Conservation (phyloP, 2,888 invertebrate species). For the Cryptosula pallasiana region DNA sequence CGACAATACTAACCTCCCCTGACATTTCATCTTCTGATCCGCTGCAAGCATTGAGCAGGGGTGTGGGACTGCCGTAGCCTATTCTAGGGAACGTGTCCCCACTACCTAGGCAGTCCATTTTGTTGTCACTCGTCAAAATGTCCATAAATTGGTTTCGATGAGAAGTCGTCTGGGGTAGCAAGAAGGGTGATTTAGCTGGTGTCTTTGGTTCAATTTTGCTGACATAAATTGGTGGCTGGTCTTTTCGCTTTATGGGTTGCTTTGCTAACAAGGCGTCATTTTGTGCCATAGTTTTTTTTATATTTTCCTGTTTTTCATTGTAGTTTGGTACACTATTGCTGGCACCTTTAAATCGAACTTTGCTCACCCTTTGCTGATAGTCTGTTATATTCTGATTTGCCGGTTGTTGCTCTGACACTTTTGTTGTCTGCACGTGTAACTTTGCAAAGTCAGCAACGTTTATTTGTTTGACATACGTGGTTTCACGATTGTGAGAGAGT, state of each 20-base stretch:
- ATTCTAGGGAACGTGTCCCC: not conserved
- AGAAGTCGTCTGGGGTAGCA: not conserved
- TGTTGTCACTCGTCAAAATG: not conserved
- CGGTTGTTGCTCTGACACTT: not conserved
- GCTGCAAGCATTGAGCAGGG: not conserved
- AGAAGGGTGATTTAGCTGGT: not conserved
- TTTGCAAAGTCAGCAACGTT: constrained; percentile 21
- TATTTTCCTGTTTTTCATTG: constrained; percentile 14
- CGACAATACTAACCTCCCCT: constrained; percentile 6
- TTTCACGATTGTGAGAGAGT: not conserved
- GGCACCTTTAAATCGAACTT: constrained; percentile 7
- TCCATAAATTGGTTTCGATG: constrained; percentile 11
- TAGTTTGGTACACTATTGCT: constrained; percentile 21
- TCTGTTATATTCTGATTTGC: constrained; percentile 1
- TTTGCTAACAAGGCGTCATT: constrained; percentile 4
- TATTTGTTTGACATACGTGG: constrained; percentile 7
- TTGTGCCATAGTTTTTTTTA: constrained; percentile 16
- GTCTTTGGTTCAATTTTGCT: constrained; percentile 13
- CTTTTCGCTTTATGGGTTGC: constrained; percentile 12
- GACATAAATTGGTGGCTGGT: not conserved
- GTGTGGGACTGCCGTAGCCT: not conserved
- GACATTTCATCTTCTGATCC: not conserved
- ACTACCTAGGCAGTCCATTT: not conserved
- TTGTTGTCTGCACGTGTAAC: not conserved
- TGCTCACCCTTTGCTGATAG: constrained; percentile 7